These are phyloP conservation scores for Julus scandinavius DNA, from an alignment of 2,888 invertebrate genomes.

Conservation along the genomic window DNA sequence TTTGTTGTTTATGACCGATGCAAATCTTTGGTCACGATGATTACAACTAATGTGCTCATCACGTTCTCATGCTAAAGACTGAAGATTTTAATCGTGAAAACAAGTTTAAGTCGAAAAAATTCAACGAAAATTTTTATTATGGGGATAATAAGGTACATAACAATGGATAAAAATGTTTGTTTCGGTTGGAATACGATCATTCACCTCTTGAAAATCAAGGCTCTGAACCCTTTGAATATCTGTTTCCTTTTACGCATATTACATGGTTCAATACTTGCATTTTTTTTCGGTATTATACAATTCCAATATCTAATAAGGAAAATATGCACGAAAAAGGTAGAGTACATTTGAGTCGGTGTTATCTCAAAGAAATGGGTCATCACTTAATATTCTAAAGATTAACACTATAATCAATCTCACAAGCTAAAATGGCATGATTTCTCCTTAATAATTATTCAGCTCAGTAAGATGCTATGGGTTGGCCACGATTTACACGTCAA, in stretches of 20 bases:
- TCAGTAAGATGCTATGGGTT: background rate
- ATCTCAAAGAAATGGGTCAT: background rate
- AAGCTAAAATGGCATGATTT: conserved; percentile 4
- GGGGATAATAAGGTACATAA: background rate
- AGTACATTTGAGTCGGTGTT: background rate
- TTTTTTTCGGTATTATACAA: background rate
- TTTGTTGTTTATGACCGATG: conserved; percentile 1
- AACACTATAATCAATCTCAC: conserved; percentile 36
- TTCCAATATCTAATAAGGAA: background rate
- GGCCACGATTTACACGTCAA: conserved; percentile 19
- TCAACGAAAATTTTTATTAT: background rate
- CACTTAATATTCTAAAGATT: conserved; percentile 37
- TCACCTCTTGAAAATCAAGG: conserved; percentile 3
- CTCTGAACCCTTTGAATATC: background rate
- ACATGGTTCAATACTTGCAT: background rate
- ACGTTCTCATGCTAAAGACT: background rate
- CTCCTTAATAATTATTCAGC: conserved; percentile 17
- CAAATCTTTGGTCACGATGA: conserved; percentile 6
- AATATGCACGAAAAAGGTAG: conserved; percentile 8
- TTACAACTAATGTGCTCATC: background rate
- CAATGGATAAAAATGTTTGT: conserved; percentile 23
- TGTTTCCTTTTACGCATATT: background rate
- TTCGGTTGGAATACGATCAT: background rate
- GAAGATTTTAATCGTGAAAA: conserved; percentile 7
- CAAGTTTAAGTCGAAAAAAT: background rate